A percentile compares a stretch with the other conserved stretches of the same genome.
Evolutionary conservation across 2,113 vertebrate species (phyloP).

Genomic region (Meleagris gallopavo): DNA sequence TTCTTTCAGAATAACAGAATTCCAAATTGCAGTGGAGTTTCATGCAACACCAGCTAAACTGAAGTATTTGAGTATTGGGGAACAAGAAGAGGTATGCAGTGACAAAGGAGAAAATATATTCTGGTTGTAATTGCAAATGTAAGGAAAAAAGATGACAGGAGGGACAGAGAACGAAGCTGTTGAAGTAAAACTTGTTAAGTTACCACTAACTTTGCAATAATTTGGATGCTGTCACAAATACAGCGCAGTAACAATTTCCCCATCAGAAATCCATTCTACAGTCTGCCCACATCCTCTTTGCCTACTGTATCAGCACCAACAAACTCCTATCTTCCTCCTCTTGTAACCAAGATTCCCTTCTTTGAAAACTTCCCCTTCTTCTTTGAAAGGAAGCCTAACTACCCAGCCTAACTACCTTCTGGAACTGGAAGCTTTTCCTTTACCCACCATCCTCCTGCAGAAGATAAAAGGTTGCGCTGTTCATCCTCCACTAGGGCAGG

Average conservation of each 20-base stretch:
- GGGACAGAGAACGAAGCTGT: neutral
- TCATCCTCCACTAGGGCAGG: fast-evolving
- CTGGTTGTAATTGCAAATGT: neutral
- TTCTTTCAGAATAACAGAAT: neutral
- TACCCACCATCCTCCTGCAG: too few species aligned
- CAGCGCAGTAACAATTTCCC: neutral
- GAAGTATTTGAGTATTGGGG: neutral
- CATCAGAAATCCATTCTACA: neutral
- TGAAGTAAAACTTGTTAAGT: neutral
- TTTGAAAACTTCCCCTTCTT: neutral
- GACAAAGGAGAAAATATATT: neutral
- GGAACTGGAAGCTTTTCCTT: fast-evolving
- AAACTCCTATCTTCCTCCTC: neutral
- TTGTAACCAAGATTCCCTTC: neutral
- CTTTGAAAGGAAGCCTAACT: neutral
- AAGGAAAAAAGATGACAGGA: neutral
- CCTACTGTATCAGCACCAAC: neutral
- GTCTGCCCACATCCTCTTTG: neutral
- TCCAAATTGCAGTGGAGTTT: neutral
- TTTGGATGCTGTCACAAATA: neutral
- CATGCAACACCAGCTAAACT: neutral
- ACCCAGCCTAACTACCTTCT: neutral
- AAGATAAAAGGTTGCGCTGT: neutral
- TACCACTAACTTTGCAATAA: neutral
- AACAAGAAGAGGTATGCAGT: neutral